Evolutionary conservation across 2,888 invertebrate species (phyloP), one percentile per base, ranked within the genome.

Genomic region (Parthenolecanium corni): DNA sequence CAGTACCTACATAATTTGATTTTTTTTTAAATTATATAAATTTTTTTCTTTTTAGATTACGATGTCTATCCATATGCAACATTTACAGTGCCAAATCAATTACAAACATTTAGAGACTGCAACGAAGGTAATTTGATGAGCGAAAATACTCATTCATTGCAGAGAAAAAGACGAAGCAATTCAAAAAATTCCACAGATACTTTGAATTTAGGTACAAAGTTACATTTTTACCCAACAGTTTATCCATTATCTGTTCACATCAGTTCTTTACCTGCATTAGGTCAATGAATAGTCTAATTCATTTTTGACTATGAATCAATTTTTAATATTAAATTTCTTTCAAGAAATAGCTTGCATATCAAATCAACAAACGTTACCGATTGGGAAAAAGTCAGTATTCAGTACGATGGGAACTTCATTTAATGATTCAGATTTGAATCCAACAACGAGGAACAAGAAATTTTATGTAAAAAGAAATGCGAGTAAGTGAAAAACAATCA

Each of bases 51-150:
- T 36, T 64, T 66, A 52, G 69, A 69, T 56, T 73, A 73, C 66
- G 73, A 73, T 66, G 72, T 73, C 64, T 72, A 72, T 65, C 73
- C 73, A 4, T 73, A 73, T 66, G 73, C 73, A 31, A 73, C 73
- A 64, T 73, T 73, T 68, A 71, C 71, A 66, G 68, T 72, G 31
- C 69, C 70, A 20, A 63, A 42, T 38, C 63, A 63, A 54, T 36
- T 63, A 36, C 52, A 63, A 9, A 63, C 63, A 5, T 63, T 63
- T 12, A 61, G 61, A 61, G 61, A 61, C 31, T 53, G 63, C 21
- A 53, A 47, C 38, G 63, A 63, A 46, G 53, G 53, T 16, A 63
- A 53, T 52, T 18, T 47, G 47, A 36, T n/a, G 18, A 21, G 47
- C 9, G 61, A 61, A 18, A 53, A 63, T 53, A 53, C 46, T 14